Evolutionary conservation across 2,888 invertebrate species (phyloP).

Genomic region (Tinea pellionella): DNA sequence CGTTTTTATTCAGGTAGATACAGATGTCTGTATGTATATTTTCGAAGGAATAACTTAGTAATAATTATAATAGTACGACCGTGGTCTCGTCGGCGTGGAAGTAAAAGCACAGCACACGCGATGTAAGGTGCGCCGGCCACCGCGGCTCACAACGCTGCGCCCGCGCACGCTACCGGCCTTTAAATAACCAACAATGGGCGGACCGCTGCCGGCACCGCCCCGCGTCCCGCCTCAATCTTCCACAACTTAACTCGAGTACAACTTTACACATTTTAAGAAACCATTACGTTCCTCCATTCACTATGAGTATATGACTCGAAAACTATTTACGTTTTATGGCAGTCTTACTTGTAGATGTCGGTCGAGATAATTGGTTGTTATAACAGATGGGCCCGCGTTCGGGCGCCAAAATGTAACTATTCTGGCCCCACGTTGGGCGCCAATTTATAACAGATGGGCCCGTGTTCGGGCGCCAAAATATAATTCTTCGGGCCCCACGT

Average conservation of each 20-base stretch:
- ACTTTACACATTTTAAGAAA: too few relatives aligned
- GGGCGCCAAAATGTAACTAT: too few relatives aligned
- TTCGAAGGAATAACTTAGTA: neutral
- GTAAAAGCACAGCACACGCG: neutral
- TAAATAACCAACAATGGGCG: slow-evolving; percentile 44
- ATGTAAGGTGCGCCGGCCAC: slow-evolving; percentile 20
- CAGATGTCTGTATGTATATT: neutral
- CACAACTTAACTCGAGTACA: neutral
- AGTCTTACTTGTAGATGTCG: neutral
- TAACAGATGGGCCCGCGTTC: too few relatives aligned
- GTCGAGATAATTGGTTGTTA: neutral
- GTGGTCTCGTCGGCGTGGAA: neutral
- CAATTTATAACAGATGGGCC: too few relatives aligned
- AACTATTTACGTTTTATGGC: neutral
- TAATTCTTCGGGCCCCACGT: too few relatives aligned
- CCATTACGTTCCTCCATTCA: neutral
- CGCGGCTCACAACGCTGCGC: slow-evolving; percentile 23
- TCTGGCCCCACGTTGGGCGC: too few relatives aligned
- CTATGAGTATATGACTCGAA: neutral
- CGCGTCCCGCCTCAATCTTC: slow-evolving; percentile 23
- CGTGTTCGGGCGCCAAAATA: too few relatives aligned
- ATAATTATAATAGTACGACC: neutral
- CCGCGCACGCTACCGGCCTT: slow-evolving; percentile 36
- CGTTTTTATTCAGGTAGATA: neutral
- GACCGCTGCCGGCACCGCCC: slow-evolving; percentile 47